phyloP scores from a whole-genome alignment of 2,113 vertebrate genomes.

The Nansenia antarctica region DNA sequence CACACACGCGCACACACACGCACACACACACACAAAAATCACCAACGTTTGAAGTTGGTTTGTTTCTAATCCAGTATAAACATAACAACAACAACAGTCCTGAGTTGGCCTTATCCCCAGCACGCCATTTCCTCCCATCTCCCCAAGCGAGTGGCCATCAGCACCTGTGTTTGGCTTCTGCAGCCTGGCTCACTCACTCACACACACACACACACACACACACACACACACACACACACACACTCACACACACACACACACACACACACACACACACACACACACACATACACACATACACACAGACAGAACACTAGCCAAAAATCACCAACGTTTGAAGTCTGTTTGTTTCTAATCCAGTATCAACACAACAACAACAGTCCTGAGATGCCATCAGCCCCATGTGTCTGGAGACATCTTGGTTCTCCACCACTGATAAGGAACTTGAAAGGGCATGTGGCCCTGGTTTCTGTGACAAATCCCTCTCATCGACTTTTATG shows the following conservation, averaged over 20 bases:
- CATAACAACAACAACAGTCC: no score
- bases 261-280: conserved; percentile 3
- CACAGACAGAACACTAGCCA: no score
- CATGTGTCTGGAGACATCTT: not conserved
- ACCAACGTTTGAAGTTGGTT: no score
- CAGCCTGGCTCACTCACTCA: not conserved
- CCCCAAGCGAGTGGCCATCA: conserved; percentile 28
- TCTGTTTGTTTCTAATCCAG: not conserved
- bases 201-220: conserved; percentile 10
- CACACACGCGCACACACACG: no score
- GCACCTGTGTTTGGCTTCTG: conserved; percentile 66
- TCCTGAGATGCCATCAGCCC: not conserved
- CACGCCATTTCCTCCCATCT: no score
- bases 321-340: no score
- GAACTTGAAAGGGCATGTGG: conserved; percentile 7
- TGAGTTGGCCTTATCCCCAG: not conserved
- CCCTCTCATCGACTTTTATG: conserved; percentile 15
- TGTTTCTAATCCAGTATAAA: not conserved
- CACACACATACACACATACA: not conserved
- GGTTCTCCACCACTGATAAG: not conserved
- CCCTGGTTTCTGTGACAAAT: conserved; percentile 16
- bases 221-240: conserved; percentile 2
- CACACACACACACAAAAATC: no score
- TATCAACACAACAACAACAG: no score
- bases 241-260: not conserved